Percentiles rank a stretch among this genome's conserved stretches.
Conservation (phyloP, 2,888 invertebrate genomes). For the Eupeodes latifasciatus region DNA sequence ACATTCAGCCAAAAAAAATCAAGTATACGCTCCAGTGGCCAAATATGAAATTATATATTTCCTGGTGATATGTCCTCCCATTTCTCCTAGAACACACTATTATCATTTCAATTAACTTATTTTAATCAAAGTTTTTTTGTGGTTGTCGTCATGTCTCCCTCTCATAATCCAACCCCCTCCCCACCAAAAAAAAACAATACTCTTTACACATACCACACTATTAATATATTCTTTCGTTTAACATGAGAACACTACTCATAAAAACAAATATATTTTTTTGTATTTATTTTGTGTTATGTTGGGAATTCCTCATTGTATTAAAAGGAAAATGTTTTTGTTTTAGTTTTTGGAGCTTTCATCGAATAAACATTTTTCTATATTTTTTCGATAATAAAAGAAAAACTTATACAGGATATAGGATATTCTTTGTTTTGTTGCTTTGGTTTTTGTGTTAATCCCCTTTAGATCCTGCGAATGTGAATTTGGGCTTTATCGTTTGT, state of each 20-base stretch:
- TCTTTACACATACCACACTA: background rate
- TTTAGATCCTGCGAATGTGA: background rate
- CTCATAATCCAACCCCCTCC: background rate
- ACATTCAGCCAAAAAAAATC: background rate
- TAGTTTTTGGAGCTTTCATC: background rate
- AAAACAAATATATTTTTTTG: constrained; percentile 4
- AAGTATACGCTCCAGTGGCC: constrained; percentile 20
- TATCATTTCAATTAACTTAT: constrained; percentile 26
- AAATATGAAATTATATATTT: background rate
- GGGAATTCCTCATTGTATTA: background rate
- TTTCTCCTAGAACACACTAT: background rate
- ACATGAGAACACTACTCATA: background rate
- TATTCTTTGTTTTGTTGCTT: background rate
- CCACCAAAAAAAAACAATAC: background rate
- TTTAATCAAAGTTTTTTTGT: constrained; percentile 18
- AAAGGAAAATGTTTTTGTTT: background rate
- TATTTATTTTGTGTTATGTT: background rate
- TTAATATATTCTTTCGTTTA: background rate
- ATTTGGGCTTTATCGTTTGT: constrained; percentile 8
- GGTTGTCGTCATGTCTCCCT: background rate
- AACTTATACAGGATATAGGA: background rate
- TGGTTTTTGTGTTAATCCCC: background rate
- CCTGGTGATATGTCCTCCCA: background rate
- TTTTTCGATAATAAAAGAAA: constrained; percentile 18
- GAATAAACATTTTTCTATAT: constrained; percentile 39